Evolutionary conservation across 2,888 invertebrate species (phyloP).

Genomic region (Dryobota labecula): DNA sequence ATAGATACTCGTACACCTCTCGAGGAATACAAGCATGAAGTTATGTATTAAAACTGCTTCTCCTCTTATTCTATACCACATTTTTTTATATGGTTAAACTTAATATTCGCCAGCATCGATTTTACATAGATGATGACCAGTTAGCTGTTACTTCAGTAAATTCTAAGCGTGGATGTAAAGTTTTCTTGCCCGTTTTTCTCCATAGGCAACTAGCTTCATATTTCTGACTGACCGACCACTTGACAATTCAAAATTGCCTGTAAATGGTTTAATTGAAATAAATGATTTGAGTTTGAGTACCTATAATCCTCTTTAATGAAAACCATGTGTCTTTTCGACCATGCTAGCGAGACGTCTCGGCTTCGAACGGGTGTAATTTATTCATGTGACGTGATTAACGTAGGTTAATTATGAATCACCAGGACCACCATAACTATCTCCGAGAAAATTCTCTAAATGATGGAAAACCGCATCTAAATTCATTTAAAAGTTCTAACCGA

Average conservation of each 20-base stretch:
- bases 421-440: not conserved
- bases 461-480: not conserved
- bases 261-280: too few species aligned
- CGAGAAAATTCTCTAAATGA: not conserved
- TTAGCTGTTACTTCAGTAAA: not conserved
- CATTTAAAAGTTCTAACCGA: not conserved
- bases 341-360: not conserved
- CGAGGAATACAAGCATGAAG: too few species aligned
- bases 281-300: too few species aligned
- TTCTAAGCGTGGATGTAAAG: not conserved
- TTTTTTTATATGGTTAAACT: not conserved
- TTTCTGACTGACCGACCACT: too few species aligned
- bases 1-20: too few species aligned
- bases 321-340: slow-evolving; percentile 23
- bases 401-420: not conserved
- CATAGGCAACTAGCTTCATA: too few species aligned
- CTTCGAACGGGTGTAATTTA: slow-evolving; percentile 23
- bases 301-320: slow-evolving; percentile 32
- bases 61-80: not conserved
- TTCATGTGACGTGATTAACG: slow-evolving; percentile 26
- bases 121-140: not conserved
- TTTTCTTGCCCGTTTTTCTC: too few species aligned
- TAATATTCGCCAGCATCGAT: not conserved
- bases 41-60: too few species aligned
- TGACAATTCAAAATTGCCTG: too few species aligned